Base-by-base conservation (phyloP, 23 tunicate species). In the Styela plicata region DNA sequence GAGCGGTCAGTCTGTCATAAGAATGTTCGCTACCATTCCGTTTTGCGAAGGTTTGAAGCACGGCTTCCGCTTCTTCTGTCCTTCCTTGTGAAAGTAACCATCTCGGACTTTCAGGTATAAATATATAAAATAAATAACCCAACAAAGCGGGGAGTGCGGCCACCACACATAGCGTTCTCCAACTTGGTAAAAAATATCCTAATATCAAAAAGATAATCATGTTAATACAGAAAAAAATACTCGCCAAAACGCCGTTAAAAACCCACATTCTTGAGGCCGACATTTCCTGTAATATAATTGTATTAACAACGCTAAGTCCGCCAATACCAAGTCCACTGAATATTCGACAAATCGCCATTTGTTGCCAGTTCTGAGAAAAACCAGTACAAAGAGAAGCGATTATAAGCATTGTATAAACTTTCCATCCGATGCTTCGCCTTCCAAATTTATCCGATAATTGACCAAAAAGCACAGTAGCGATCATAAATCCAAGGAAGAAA, bases 401-500 rank as follows among this genome's bases (percentile, higher is more conserved):
- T 27, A 76, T 53, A 0, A 36, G 27, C 3, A 36, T 1, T 7
- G 81, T 76, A 24, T 76, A 76, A 44, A 76, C 81, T 44, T 76
- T 76, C 81, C 81, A 76, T 16, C 81, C 33, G 13, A 76, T 44
- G 27, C 81, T 29, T 27, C 33, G 27, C 27, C 81, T 52, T 18
- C 81, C 81, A 53, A 21, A 76, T n/a, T 44, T 36, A 26, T 76
- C 81, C 7, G 81, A 76, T 76, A 76, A 44, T 27, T 76, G 81
- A 21, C 81, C 81, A 76, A 76, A 76, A 7, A 76, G 64, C 21
- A 76, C 66, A 24, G 81, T 76, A 23, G 67, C 81, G 66, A 76
- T 76, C 81, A 76, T 76, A 2, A 76, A 76, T 17, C 81, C 81
- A 44, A 76, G 63, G 31, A 76, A 76, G 27, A 44, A 53, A 21